Evolutionary conservation across 2,888 invertebrate genomes (phyloP).

Genomic region (Drosophila koepferae): DNA sequence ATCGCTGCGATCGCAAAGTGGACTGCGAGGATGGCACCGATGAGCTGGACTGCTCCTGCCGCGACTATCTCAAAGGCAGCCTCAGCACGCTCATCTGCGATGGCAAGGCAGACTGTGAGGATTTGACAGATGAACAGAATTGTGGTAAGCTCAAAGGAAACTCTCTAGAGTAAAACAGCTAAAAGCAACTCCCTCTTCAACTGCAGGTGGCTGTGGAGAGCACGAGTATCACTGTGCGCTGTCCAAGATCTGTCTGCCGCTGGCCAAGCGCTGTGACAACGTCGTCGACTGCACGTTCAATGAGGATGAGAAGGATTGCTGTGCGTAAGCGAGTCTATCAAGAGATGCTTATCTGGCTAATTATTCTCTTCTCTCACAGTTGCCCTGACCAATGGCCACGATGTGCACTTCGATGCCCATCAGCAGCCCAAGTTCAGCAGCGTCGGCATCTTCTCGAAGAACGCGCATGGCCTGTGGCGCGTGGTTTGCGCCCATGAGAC

Average conservation of each 20-base stretch:
- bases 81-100: slow-evolving; percentile 89
- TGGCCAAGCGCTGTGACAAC: slow-evolving; percentile 88
- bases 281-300: slow-evolving; percentile 88
- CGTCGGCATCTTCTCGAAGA: slow-evolving; percentile 88
- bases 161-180: fast-evolving
- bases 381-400: slow-evolving; percentile 89
- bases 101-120: slow-evolving; percentile 90
- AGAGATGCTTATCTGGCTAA: not conserved
- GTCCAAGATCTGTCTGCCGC: slow-evolving; percentile 88
- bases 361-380: slow-evolving; percentile 85
- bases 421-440: slow-evolving; percentile 87
- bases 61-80: slow-evolving; percentile 87
- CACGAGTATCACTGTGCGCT: slow-evolving; percentile 88
- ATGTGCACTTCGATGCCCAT: slow-evolving; percentile 87
- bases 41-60: slow-evolving; percentile 90
- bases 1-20: slow-evolving; percentile 89
- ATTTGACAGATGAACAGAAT: slow-evolving; percentile 90
- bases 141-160: slow-evolving; percentile 87
- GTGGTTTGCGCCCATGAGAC: slow-evolving; percentile 87
- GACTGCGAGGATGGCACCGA: slow-evolving; percentile 95
- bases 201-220: slow-evolving; percentile 87
- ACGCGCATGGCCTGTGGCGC: slow-evolving; percentile 88
- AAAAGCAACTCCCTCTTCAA: slow-evolving; percentile 43
- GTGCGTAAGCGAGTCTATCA: slow-evolving; percentile 86
- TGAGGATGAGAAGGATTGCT: slow-evolving; percentile 93